Conservation (phyloP, 2,113 vertebrate species). For the Cathartes aura region DNA sequence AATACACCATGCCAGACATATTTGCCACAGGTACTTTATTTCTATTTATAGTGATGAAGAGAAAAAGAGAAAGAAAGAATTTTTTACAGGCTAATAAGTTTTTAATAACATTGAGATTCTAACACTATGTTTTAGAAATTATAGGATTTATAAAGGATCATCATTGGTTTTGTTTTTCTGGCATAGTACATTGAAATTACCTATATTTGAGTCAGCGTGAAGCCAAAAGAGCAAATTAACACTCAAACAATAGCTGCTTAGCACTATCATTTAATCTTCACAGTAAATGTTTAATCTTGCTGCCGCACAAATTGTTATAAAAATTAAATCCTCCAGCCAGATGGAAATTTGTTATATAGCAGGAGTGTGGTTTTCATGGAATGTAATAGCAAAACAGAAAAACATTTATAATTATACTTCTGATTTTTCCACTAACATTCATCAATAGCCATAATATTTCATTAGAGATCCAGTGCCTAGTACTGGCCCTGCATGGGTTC, state of each 20-base stretch:
- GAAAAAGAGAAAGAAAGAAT: not conserved
- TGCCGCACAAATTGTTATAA: not conserved
- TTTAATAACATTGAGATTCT: not conserved
- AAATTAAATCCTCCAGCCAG: not conserved
- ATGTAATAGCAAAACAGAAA: not conserved
- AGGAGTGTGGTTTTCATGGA: not conserved
- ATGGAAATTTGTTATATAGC: not conserved
- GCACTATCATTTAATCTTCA: not conserved
- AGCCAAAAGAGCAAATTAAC: not conserved
- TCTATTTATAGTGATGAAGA: not conserved
- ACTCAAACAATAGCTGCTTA: not conserved
- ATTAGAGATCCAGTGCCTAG: not conserved
- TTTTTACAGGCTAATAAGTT: not conserved
- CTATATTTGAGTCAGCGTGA: not conserved
- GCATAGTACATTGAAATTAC: not conserved
- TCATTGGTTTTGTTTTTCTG: not conserved
- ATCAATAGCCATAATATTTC: not conserved
- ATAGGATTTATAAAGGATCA: not conserved
- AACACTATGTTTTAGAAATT: not conserved
- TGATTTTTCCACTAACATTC: not conserved
- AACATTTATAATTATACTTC: not conserved
- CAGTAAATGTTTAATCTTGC: not conserved
- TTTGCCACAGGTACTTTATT: not conserved
- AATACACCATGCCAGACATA: rapidly evolving
- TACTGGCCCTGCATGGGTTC: not conserved